Evolutionary conservation across 2,888 invertebrate species (phyloP), one percentile per base, ranked within the genome.

Genomic region (Luperina nickerlii): DNA sequence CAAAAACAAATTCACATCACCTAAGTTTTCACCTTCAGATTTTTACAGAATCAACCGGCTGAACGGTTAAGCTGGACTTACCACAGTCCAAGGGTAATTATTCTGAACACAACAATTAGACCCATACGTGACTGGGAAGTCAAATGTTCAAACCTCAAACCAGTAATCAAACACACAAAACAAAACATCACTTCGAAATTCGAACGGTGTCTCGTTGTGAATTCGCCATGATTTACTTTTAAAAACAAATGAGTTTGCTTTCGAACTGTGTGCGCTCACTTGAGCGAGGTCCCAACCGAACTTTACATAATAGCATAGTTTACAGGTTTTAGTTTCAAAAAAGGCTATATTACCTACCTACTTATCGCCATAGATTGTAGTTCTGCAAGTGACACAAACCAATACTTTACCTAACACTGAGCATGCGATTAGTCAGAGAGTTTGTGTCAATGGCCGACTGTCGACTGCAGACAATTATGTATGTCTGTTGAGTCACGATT

Each of bases 371-470:
- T 42, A 42, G 38, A 78, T 60, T 62, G 11, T 63, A n/a, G 24
- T 65, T 57, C 32, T 70, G 79, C 8, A 65, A 70, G 18, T 57
- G 79, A 79, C 79, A 18, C 1, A 13, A 15, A 79, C 79, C 70
- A 79, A 79, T 79, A 79, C 48, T 79, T 79, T 79, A 48, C 76
- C 79, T 57, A n/a, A 83, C 65, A 76, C 65, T 24, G 62, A 42
- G 32, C 42, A 48, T 42, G 11, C 51, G 66, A 83, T 83, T 77
- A 60, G 83, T 83, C 66, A 83, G 48, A 11, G 7, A 7, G 27
- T 42, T 48, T 6, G 57, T 66, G 65, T 83, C 83, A 83, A 76
- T 76, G 57, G 77, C 54, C 1, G 15, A 76, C 11, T 79, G 77
- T 76, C 83, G 57, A 5, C 20, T n/a, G 42, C 79, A 79, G 66